These are phyloP conservation scores for Dasysyrphus albostriatus DNA, from an alignment of 2,888 invertebrate genomes.

Conservation along the genomic window DNA sequence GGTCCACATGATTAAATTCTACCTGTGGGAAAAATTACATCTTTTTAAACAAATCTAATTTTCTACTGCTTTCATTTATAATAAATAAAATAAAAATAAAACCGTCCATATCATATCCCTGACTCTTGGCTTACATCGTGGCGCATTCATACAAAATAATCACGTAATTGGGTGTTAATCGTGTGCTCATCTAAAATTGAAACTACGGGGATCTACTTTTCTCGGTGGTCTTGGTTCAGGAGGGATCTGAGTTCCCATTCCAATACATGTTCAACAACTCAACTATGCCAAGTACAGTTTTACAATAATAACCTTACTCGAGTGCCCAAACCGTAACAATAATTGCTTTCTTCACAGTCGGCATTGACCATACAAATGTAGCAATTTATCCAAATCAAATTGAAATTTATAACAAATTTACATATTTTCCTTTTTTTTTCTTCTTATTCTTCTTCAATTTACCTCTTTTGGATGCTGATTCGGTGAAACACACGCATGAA, in stretches of 20 bases:
- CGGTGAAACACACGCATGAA: slow-evolving; percentile 92
- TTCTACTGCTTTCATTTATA: slow-evolving; percentile 24
- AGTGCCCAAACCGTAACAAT: slow-evolving; percentile 14
- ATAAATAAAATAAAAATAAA: neutral
- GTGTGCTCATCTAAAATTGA: slow-evolving; percentile 22
- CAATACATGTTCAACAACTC: neutral
- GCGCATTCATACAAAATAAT: slow-evolving; percentile 14
- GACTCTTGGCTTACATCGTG: slow-evolving; percentile 23
- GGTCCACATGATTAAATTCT: too few relatives aligned
- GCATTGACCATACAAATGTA: slow-evolving; percentile 23
- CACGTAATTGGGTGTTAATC: slow-evolving; percentile 40
- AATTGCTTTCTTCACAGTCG: slow-evolving; percentile 7
- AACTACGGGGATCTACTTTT: slow-evolving; percentile 21
- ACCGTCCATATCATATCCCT: neutral
- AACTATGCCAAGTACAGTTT: slow-evolving; percentile 29
- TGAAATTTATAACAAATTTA: slow-evolving; percentile 41
- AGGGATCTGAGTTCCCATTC: slow-evolving; percentile 18
- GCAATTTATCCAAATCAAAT: slow-evolving; percentile 33
- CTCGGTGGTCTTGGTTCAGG: neutral
- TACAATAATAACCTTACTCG: slow-evolving; percentile 16
- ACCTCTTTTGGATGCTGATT: slow-evolving; percentile 91
- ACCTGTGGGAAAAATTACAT: neutral
- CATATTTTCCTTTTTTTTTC: slow-evolving; percentile 20
- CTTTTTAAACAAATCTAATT: neutral
- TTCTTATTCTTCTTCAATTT: slow-evolving; percentile 54